Percentiles rank a stretch among this genome's conserved stretches.
Conservation (phyloP, 1,140 invertebrate species). For the Drosophila parabipectinata region DNA sequence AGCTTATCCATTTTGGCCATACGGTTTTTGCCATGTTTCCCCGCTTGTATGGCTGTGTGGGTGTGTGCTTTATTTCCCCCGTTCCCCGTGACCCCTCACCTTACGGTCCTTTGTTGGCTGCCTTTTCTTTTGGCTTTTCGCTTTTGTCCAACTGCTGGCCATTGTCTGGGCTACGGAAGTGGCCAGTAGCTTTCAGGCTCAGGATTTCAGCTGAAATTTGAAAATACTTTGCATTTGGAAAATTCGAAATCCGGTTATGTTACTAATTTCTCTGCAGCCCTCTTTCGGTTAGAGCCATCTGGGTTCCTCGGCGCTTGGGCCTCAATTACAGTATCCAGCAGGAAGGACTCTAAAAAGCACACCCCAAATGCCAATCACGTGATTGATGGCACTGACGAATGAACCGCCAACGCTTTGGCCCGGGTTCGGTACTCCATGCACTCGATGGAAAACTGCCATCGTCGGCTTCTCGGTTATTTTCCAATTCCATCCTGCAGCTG, state of each 20-base stretch:
- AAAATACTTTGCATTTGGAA: conserved; percentile 74
- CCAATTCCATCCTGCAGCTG: conserved; percentile 52
- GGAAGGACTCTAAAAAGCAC: conserved; percentile 39
- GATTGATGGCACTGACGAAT: conserved; percentile 78
- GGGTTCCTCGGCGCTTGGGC: conserved; percentile 17
- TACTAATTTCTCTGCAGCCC: conserved; percentile 58
- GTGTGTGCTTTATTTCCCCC: conserved; percentile 17
- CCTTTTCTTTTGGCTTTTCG: conserved; percentile 62
- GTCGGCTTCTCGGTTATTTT: conserved; percentile 3
- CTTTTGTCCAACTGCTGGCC: conserved; percentile 59
- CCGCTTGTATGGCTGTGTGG: background rate
- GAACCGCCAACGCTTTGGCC: conserved; percentile 42
- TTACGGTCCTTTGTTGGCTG: conserved; percentile 48
- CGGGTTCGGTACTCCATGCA: background rate
- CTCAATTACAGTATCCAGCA: conserved; percentile 59
- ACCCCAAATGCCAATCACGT: conserved; percentile 65
- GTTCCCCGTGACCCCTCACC: background rate
- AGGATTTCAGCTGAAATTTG: conserved; percentile 25
- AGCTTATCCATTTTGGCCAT: conserved; percentile 81
- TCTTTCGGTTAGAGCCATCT: background rate
- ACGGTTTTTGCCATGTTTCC: conserved; percentile 57
- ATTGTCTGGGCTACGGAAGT: conserved; percentile 56
- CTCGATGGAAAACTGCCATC: conserved; percentile 14
- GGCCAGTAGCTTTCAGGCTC: conserved; percentile 32
- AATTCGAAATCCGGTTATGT: conserved; percentile 73